Conservation (phyloP, 2,888 invertebrate species). For the Aleiodes leptofemur region DNA sequence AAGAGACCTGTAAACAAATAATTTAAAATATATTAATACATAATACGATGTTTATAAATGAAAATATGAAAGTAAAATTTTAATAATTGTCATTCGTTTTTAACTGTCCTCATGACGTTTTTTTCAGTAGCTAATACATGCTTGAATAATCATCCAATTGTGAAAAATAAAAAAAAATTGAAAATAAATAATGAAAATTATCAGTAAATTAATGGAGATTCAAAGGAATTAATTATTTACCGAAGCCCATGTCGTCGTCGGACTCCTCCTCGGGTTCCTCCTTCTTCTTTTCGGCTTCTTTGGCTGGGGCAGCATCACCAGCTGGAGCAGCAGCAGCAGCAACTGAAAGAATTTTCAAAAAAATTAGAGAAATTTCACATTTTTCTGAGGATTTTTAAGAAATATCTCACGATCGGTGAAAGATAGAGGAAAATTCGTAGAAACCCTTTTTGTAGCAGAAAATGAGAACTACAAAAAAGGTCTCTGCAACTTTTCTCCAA, state of each 20-base stretch:
- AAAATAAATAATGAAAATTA: conserved; percentile 44
- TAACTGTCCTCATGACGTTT: conserved; percentile 11
- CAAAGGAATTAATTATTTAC: conserved; percentile 72
- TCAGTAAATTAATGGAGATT: conserved; percentile 43
- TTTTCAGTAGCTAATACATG: conserved; percentile 80
- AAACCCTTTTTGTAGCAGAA: no score
- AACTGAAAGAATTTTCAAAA: conserved; percentile 51
- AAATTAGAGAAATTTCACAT: neutral
- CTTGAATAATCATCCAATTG: conserved; percentile 77
- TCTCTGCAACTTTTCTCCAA: no score
- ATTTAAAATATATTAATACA: conserved; percentile 51
- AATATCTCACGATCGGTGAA: no score
- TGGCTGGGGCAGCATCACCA: conserved; percentile 78
- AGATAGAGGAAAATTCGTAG: no score
- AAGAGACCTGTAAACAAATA: conserved; percentile 81
- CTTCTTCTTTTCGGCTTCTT: conserved; percentile 87
- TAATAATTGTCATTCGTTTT: conserved; percentile 60
- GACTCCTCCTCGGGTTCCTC: conserved; percentile 88
- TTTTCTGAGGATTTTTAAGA: no score
- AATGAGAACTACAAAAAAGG: no score
- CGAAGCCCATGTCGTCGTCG: conserved; percentile 96
- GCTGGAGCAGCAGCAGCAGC: conserved; percentile 79
- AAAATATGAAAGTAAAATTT: conserved; percentile 43
- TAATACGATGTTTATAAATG: conserved; percentile 40
- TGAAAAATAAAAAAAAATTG: conserved; percentile 42